Evolutionary conservation across 2,113 vertebrate genomes (phyloP).

Genomic region (Nansenia antarctica): DNA sequence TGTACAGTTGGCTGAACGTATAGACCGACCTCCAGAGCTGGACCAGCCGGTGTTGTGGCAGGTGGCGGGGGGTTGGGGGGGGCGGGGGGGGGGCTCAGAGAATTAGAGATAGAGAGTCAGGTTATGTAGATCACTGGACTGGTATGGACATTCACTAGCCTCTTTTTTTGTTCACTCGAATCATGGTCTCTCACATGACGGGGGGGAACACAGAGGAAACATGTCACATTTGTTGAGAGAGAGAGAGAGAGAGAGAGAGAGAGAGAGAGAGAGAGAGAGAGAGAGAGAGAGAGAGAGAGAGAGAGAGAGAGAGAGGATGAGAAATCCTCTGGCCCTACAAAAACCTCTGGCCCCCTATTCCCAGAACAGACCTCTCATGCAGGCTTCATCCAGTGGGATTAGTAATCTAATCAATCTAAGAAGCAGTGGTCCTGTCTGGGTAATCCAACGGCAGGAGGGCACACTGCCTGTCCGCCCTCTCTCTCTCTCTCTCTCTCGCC

Average conservation of each 20-base stretch:
- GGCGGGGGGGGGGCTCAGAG: no score
- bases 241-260: background rate
- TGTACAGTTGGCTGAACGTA: no score
- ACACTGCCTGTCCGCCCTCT: no score
- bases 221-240: background rate
- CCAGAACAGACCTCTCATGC: no score
- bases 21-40: no score
- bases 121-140: background rate
- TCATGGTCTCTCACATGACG: no score
- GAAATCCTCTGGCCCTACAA: background rate
- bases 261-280: background rate
- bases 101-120: background rate
- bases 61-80: background rate
- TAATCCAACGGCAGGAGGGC: background rate
- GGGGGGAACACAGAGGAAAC: background rate
- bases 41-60: constrained; percentile 80
- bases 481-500: background rate
- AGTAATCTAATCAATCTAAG: constrained; percentile 41
- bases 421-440: background rate
- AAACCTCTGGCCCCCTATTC: no score
- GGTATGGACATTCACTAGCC: no score
- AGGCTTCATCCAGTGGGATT: constrained; percentile 18
- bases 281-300: background rate
- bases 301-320: background rate
- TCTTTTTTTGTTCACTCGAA: no score